phyloP scores from a whole-genome alignment of 1,140 invertebrate genomes.

The Drosophila grimshawi region DNA sequence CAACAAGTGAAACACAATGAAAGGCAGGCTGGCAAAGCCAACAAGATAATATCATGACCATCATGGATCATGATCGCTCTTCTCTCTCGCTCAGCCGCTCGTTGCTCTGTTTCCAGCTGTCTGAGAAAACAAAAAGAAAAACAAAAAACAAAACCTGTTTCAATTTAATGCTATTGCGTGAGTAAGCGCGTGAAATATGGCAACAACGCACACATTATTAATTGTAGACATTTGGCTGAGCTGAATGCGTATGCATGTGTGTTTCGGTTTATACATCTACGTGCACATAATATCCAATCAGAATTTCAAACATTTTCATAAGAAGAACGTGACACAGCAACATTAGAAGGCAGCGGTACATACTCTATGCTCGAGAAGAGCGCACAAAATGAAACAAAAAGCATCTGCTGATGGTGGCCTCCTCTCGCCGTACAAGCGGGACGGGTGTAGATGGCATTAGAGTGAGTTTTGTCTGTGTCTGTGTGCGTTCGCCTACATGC shows the following conservation, averaged over 20 bases:
- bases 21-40: slow-evolving; percentile 1
- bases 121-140: neutral
- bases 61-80: slow-evolving; percentile 60
- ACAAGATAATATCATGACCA: slow-evolving; percentile 48
- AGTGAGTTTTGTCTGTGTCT: slow-evolving; percentile 37
- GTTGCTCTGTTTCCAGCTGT: neutral
- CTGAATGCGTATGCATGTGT: slow-evolving; percentile 16
- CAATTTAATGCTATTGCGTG: slow-evolving; percentile 66
- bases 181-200: slow-evolving; percentile 69
- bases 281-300: slow-evolving; percentile 50
- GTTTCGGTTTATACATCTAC: slow-evolving; percentile 7
- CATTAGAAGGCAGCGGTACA: slow-evolving; percentile 23
- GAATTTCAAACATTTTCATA: slow-evolving; percentile 77
- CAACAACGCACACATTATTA: slow-evolving; percentile 61
- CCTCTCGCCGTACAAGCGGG: slow-evolving; percentile 3
- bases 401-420: slow-evolving; percentile 20
- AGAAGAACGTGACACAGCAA: slow-evolving; percentile 69
- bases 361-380: slow-evolving; percentile 38
- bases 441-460: slow-evolving; percentile 48
- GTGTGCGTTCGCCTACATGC: slow-evolving; percentile 17
- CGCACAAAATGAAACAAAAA: slow-evolving; percentile 59
- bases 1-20: slow-evolving; percentile 60
- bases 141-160: slow-evolving; percentile 63
- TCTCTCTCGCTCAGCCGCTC: neutral
- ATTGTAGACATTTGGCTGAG: slow-evolving; percentile 53